Percentiles rank a stretch among this genome's conserved stretches.
Evolutionary conservation across 2,797 vertebrate species (phyloP).

Genomic region (Tiaroga cobitis): DNA sequence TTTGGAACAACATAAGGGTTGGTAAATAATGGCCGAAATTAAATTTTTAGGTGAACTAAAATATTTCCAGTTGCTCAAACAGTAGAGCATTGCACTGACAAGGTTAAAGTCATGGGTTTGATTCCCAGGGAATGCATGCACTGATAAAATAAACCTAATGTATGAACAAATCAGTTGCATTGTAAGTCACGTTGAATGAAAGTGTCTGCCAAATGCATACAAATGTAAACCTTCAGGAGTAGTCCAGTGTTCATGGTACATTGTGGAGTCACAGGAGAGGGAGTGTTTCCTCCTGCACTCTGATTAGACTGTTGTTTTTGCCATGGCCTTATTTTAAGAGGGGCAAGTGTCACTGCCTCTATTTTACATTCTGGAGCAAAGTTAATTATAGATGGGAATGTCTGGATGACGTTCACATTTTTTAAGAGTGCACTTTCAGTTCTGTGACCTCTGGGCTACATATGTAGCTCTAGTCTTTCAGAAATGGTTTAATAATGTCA

Average conservation of each 20-base stretch:
- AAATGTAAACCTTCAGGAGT: neutral
- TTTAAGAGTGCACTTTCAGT: conserved; percentile 27
- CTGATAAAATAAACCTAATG: neutral
- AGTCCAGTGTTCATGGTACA: neutral
- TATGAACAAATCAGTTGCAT: neutral
- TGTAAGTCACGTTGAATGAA: neutral
- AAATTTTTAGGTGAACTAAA: neutral
- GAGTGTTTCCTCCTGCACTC: neutral
- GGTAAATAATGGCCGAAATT: neutral
- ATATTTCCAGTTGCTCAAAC: neutral
- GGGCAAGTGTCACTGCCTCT: conserved; percentile 43
- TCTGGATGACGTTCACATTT: conserved; percentile 35
- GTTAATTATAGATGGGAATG: conserved; percentile 59
- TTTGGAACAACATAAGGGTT: neutral
- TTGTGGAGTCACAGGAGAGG: neutral
- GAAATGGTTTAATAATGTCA: neutral
- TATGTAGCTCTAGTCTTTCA: neutral
- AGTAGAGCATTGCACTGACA: neutral
- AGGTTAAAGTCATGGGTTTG: neutral
- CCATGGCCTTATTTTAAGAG: conserved; percentile 56
- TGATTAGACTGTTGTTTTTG: conserved; percentile 39
- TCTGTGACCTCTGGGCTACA: conserved; percentile 24
- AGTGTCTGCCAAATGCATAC: neutral
- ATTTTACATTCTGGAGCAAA: conserved; percentile 48
- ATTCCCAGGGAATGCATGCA: neutral